Evolutionary conservation across 2,888 invertebrate species (phyloP).

Genomic region (Agrotis exclamationis): DNA sequence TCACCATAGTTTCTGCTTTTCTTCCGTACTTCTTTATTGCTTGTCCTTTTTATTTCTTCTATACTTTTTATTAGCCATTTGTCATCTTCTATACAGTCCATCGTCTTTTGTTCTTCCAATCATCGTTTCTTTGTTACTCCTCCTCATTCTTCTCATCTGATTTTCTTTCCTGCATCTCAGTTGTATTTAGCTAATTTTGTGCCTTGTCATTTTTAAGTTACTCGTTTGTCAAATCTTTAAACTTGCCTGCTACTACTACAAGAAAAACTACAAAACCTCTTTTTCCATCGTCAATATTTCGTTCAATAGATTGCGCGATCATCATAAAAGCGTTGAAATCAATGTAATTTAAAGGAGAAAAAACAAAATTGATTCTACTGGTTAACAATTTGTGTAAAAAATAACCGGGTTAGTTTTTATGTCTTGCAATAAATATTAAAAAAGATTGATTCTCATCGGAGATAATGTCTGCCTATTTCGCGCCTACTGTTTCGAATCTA

Average conservation of each 20-base stretch:
- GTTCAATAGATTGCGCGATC: constrained; percentile 39
- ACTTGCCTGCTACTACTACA: background rate
- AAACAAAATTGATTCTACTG: constrained; percentile 43
- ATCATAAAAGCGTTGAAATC: constrained; percentile 37
- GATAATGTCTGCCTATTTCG: constrained; percentile 26
- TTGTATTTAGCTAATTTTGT: no score
- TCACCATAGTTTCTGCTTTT: no score
- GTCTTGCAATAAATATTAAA: constrained; percentile 50
- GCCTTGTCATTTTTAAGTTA: no score
- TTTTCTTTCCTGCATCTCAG: no score
- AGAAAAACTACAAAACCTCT: background rate
- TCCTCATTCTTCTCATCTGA: no score
- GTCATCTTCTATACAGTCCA: no score
- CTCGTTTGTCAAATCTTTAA: background rate
- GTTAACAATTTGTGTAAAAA: constrained; percentile 44
- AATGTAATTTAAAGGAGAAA: constrained; percentile 26
- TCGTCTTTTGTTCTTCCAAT: no score
- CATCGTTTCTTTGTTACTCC: no score
- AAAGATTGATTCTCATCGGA: constrained; percentile 13
- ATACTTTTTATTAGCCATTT: no score
- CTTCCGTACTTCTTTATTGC: no score
- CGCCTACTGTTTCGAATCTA: constrained; percentile 13
- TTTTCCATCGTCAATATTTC: constrained; percentile 18
- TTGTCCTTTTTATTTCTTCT: no score
- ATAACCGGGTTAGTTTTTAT: constrained; percentile 55